Evolutionary conservation across 2,888 invertebrate species (phyloP), one percentile per base, ranked within the genome.

Genomic region (Malachius bipustulatus): DNA sequence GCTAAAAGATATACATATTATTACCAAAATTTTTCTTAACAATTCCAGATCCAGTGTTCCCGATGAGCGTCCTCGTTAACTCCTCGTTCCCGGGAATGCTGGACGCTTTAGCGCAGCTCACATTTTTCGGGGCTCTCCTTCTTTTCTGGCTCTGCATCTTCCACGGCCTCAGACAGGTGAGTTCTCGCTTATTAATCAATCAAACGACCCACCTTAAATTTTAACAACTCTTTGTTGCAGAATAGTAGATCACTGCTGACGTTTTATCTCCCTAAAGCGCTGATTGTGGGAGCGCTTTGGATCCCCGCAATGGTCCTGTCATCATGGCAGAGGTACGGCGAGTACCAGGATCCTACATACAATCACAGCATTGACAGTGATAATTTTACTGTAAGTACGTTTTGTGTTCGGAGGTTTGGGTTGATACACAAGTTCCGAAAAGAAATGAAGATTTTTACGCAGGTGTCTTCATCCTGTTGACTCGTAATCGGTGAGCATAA

Each of bases 141-240:
- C 69, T 96, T 53, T 94, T 93, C 52, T 96, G 96, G 94, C 71
- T 97, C 10, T 89, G 90, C 47, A 78, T 91, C 46, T 96, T 94
- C 63, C 96, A 97, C 57, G 96, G 94, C 2, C 67, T 96, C 19
- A 68, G 96, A 55, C 89, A 89, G 76, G 89, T 85, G 61, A 19
- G 24, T 19, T n/a, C 6, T 19, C 24, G n/a, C n/a, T 8, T n/a
- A 19, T 19, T 19, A 8, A n/a, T n/a, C n/a, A n/a, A n/a, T n/a
- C n/a, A n/a, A n/a, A n/a, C n/a, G n/a, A n/a, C n/a, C n/a, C n/a
- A n/a, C n/a, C n/a, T n/a, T n/a, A n/a, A n/a, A n/a, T n/a, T n/a
- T n/a, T n/a, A n/a, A n/a, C n/a, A n/a, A n/a, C n/a, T 14, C 15
- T 38, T 33, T 43, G 39, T 53, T 54, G 57, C 61, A 96, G 85